phyloP scores from a whole-genome alignment of 2,797 vertebrate genomes.

The Corythornis leucogaster region DNA sequence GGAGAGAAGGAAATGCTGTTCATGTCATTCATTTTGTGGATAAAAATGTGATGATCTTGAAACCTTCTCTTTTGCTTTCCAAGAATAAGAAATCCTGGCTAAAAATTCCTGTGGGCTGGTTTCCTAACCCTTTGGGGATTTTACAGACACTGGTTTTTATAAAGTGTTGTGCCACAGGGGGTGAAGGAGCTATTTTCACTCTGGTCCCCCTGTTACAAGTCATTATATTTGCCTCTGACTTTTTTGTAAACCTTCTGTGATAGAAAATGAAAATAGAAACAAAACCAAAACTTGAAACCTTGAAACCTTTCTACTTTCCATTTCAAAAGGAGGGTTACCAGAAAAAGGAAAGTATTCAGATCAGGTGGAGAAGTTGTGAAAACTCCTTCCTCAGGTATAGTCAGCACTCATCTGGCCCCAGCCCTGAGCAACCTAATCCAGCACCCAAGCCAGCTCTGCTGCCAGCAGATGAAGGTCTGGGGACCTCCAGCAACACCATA shows the following conservation, averaged over 20 bases:
- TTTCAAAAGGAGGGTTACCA: not conserved
- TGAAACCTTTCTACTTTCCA: not conserved
- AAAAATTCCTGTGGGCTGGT: not conserved
- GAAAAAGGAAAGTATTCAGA: not conserved
- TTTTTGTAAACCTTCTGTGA: not conserved
- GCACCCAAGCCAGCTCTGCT: not conserved
- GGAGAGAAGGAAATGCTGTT: not conserved
- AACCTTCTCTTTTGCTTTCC: not conserved
- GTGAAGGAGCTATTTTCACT: not conserved
- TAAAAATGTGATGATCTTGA: not conserved
- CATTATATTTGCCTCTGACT: not conserved
- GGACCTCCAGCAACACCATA: not conserved
- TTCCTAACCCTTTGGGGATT: not conserved
- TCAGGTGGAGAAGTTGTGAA: not conserved
- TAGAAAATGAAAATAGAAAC: not conserved
- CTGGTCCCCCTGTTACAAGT: not conserved
- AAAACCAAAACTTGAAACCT: not conserved
- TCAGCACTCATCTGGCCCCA: not conserved
- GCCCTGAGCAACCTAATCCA: not conserved
- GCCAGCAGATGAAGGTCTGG: not conserved
- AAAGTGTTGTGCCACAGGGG: accelerated
- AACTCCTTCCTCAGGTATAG: not conserved
- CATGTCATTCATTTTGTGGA: not conserved
- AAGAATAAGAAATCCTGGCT: not conserved
- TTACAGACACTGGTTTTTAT: not conserved